Conservation (phyloP, 2,888 invertebrate genomes). For the Torymus texanus region DNA sequence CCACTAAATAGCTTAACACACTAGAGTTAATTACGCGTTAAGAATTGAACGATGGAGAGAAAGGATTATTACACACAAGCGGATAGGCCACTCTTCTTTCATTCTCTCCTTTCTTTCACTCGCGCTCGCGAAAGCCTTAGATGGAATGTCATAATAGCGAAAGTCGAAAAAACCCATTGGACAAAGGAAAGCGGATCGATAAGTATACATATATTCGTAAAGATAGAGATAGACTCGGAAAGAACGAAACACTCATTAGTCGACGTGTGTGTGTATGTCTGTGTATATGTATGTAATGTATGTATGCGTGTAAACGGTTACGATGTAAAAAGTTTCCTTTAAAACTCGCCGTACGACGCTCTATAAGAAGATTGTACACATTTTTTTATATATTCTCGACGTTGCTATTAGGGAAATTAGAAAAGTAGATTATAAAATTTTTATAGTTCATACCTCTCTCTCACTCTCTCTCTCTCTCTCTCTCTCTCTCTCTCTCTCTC, state of each 20-base stretch:
- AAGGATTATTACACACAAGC: background rate
- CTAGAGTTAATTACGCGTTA: conserved; percentile 16
- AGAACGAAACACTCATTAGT: conserved; percentile 35
- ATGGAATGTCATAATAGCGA: conserved; percentile 48
- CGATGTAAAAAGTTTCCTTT: conserved; percentile 8
- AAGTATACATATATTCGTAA: background rate
- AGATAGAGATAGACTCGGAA: background rate
- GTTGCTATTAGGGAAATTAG: conserved; percentile 42
- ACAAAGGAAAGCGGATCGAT: conserved; percentile 24
- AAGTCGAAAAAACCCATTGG: conserved; percentile 28
- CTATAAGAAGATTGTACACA: conserved; percentile 37
- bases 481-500: too few species aligned
- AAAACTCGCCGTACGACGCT: too few species aligned
- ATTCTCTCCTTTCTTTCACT: conserved; percentile 5
- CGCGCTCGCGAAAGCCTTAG: conserved; percentile 27
- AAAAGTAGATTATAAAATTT: conserved; percentile 53
- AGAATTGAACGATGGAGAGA: conserved; percentile 13
- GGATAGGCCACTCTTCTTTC: conserved; percentile 33
- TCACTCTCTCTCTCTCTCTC: too few species aligned
- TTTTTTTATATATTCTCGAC: conserved; percentile 18
- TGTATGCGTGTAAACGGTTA: too few species aligned
- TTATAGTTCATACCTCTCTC: background rate
- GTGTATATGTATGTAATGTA: conserved; percentile 15
- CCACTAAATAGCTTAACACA: conserved; percentile 5
- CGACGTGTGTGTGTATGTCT: background rate